phyloP scores from a whole-genome alignment of 2,797 vertebrate genomes.

The Trachurus trachurus region DNA sequence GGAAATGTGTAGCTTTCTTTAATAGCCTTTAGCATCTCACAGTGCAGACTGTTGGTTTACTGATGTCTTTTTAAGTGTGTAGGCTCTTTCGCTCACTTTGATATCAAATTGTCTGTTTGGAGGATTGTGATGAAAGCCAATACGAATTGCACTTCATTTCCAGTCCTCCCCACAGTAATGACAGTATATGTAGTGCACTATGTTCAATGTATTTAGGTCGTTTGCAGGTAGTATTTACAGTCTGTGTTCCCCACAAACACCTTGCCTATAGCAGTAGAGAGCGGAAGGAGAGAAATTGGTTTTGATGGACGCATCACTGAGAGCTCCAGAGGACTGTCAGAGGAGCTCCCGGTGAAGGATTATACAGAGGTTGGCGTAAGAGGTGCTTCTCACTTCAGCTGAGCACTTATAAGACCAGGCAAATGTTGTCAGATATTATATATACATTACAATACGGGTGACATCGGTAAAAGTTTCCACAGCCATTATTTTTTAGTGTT shows the following conservation, averaged over 20 bases:
- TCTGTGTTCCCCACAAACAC: constrained; percentile 34
- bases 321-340: constrained; percentile 71
- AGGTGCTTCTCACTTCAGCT: constrained; percentile 48
- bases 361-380: constrained; percentile 65
- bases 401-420: constrained; percentile 45
- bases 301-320: constrained; percentile 67
- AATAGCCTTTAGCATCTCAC: constrained; percentile 58
- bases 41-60: constrained; percentile 50
- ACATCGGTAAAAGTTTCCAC: constrained; percentile 10
- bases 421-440: constrained; percentile 52
- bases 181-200: constrained; percentile 4
- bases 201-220: constrained; percentile 52
- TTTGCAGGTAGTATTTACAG: constrained; percentile 54
- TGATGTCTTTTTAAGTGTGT: constrained; percentile 69
- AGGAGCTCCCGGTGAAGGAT: constrained; percentile 68
- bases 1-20: constrained; percentile 62
- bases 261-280: constrained; percentile 35
- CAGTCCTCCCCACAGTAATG: constrained; percentile 12
- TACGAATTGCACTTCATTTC: constrained; percentile 46
- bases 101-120: constrained; percentile 64
- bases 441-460: constrained; percentile 20
- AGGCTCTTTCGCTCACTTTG: constrained; percentile 48
- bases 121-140: constrained; percentile 59
- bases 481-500: constrained; percentile 12
- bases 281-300: constrained; percentile 46